Conservation (phyloP, 1,140 invertebrate species). For the Lucilia sericata region DNA sequence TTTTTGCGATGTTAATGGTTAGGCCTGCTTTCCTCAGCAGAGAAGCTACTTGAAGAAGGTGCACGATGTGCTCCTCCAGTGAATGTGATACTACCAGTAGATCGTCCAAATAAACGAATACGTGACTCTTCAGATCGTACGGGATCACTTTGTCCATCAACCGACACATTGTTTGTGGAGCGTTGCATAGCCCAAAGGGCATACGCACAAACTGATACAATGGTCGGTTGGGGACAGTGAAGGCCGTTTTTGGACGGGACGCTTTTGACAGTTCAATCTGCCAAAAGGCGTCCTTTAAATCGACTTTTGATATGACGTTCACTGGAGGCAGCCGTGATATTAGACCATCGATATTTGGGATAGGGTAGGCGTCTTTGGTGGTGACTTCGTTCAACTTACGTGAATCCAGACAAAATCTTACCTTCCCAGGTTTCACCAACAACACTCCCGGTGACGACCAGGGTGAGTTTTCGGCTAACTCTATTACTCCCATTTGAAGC, state of each 20-base stretch:
- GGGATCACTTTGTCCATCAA: too few species aligned
- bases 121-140: too few species aligned
- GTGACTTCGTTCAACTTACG: too few species aligned
- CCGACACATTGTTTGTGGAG: too few species aligned
- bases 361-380: conserved; percentile 57
- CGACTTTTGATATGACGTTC: conserved; percentile 53
- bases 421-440: conserved; percentile 25
- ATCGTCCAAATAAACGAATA: too few species aligned
- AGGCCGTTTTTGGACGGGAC: conserved; percentile 63
- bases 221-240: conserved; percentile 54
- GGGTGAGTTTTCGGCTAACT: conserved; percentile 48
- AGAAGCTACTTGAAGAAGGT: conserved; percentile 43
- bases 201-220: too few species aligned
- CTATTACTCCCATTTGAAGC: conserved; percentile 52
- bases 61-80: conserved; percentile 62
- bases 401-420: too few species aligned
- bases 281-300: conserved; percentile 57
- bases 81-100: conserved; percentile 54
- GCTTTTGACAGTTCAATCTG: conserved; percentile 52
- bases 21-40: too few species aligned
- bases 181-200: too few species aligned
- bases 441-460: conserved; percentile 40
- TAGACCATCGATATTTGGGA: conserved; percentile 56
- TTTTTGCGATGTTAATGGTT: too few species aligned
- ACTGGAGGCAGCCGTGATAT: conserved; percentile 58